Base-by-base conservation (phyloP, 23 tunicate genomes). In the Styela clava region DNA sequence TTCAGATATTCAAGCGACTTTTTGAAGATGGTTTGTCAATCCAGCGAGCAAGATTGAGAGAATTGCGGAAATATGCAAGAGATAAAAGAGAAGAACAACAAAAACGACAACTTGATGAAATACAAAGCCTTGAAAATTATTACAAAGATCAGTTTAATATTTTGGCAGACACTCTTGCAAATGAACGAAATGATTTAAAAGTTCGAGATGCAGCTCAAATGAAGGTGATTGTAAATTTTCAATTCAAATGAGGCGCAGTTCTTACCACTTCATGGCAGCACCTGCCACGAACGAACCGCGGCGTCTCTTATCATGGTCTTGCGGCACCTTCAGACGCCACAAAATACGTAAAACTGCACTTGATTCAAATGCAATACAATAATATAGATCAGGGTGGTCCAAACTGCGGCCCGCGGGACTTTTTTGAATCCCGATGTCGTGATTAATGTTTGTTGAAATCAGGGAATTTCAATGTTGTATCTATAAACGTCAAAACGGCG, bases 21-120 rank as follows among this genome's bases (percentile, higher is more conserved):
- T 93, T 93, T 74, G 98, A 93, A 71, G 98, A 93, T 74, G 98
- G 98, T 3, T 74, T 93, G 20, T 78, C 81, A 12, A 93, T 93
- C 7, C 98, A 93, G 68, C 69, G 83, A 16, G 80, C 88, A 3
- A 84, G 98, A 1, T 78, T 93, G 63, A 74, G 83, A 18, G 98
- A 93, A 31, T 61, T 93, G 61, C 84, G 98, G 32, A 82, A 74
- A 22, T 93, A 93, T 69, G 98, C 98, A 12, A 76, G 84, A 3
- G 98, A 93, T 69, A 87, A 88, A 64, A 92, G 98, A 16, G 69
- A 81, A 0, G 84, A 84, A 61, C 93, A 85, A 44, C 98, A 87
- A 73, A 62, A 68, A 32, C 86, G 90, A 2, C 98, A 93, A 56
- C 64, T 78, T 25, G 81, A 93, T 76, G 90, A 93, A 73, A 93